Conservation (phyloP, 2,888 invertebrate species). For the Tenodera sinensis region DNA sequence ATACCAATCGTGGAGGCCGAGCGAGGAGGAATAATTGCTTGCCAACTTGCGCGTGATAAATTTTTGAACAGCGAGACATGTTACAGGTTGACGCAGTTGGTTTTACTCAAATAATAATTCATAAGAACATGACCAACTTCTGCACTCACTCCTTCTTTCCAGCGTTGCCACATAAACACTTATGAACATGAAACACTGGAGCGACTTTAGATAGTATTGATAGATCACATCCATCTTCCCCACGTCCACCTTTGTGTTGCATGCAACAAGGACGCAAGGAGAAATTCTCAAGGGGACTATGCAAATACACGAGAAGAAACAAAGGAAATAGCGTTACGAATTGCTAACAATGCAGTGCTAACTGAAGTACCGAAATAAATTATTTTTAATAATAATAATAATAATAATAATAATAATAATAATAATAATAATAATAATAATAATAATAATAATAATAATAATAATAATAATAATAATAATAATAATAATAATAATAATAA, state of each 20-base stretch:
- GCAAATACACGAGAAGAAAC: not conserved
- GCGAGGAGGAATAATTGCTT: not conserved
- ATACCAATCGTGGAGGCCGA: not conserved
- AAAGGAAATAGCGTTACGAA: not conserved
- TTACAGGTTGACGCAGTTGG: not conserved
- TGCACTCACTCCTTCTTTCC: not conserved
- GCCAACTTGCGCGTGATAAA: not conserved
- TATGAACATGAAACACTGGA: not conserved
- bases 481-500: no score
- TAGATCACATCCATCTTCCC: slow-evolving; percentile 1
- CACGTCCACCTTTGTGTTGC: not conserved
- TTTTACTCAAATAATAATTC: slow-evolving; percentile 4
- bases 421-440: no score
- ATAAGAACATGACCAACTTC: not conserved
- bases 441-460: no score
- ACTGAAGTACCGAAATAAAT: no score
- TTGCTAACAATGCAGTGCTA: rapidly evolving
- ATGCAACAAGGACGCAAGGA: not conserved
- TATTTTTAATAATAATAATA: no score
- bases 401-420: no score
- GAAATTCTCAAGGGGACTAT: not conserved
- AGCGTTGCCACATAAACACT: not conserved
- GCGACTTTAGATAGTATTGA: not conserved
- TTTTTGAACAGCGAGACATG: not conserved
- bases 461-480: no score